These are phyloP conservation scores for Nephrocerus scutellatus DNA, from an alignment of 2,888 invertebrate genomes.

Conservation along the genomic window DNA sequence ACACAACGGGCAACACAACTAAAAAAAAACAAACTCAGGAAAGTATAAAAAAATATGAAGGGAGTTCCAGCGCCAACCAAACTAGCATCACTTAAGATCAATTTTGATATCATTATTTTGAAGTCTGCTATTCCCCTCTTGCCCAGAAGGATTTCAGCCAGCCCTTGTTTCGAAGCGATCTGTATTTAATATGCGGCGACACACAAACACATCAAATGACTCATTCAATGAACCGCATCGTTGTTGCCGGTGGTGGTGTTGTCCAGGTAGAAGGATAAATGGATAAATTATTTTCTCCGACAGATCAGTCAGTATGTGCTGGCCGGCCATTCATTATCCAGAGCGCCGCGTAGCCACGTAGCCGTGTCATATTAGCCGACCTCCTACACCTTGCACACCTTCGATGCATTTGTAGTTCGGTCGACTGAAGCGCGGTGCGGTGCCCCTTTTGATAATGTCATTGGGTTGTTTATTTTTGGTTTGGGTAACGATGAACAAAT, in stretches of 20 bases:
- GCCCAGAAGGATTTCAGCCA: too few relatives aligned
- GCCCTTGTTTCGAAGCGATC: not conserved
- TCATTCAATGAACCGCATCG: slow-evolving; percentile 15
- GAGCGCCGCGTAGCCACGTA: slow-evolving; percentile 9
- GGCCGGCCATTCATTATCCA: slow-evolving; percentile 13
- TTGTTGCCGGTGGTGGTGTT: not conserved
- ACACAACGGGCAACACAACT: too few relatives aligned
- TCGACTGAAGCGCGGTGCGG: too few relatives aligned
- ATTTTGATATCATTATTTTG: slow-evolving; percentile 22
- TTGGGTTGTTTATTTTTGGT: too few relatives aligned
- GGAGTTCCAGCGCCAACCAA: too few relatives aligned
- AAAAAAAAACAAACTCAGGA: too few relatives aligned
- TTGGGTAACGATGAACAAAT: too few relatives aligned
- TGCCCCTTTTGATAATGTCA: too few relatives aligned
- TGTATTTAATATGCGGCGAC: not conserved
- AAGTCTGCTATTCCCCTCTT: too few relatives aligned
- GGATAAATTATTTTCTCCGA: not conserved
- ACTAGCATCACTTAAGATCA: slow-evolving; percentile 25
- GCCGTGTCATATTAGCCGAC: slow-evolving; percentile 25
- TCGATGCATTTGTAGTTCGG: too few relatives aligned
- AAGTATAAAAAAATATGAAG: too few relatives aligned
- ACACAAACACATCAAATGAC: slow-evolving; percentile 17
- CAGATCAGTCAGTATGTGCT: not conserved
- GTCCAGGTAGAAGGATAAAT: slow-evolving; percentile 6
- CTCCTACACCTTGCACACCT: slow-evolving; percentile 23